Percentiles rank a stretch among this genome's conserved stretches.
Conservation (phyloP, 2,797 vertebrate species). For the Anolis apletophallus region DNA sequence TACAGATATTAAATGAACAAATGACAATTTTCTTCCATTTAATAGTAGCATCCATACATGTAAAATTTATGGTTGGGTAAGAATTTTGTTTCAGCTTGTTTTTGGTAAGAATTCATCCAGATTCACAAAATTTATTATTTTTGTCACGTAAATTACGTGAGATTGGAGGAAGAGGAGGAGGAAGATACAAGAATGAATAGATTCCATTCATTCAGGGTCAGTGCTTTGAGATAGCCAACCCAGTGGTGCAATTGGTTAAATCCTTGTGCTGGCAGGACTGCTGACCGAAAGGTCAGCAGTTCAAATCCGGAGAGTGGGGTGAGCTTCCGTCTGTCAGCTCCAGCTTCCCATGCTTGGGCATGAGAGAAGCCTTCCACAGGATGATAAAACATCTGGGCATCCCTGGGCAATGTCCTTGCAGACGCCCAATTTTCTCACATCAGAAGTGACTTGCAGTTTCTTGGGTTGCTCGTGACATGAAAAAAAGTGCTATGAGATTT, state of each 20-base stretch:
- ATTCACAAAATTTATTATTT: neutral
- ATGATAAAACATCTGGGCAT: too few relatives aligned
- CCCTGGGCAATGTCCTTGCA: too few relatives aligned
- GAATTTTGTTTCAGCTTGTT: neutral
- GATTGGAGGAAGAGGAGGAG: neutral
- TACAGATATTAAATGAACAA: neutral
- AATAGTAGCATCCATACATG: neutral
- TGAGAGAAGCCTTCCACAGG: too few relatives aligned
- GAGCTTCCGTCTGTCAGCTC: too few relatives aligned
- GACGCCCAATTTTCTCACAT: too few relatives aligned
- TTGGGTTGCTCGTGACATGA: too few relatives aligned
- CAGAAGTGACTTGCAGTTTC: too few relatives aligned
- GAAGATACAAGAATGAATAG: neutral
- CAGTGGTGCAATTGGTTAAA: too few relatives aligned
- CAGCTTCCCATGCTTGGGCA: too few relatives aligned
- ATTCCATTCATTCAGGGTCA: neutral
- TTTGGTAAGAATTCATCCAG: neutral
- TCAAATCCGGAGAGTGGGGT: too few relatives aligned
- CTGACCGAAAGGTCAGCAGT: too few relatives aligned
- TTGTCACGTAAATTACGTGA: neutral
- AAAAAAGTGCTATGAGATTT: neutral
- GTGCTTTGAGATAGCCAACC: neutral
- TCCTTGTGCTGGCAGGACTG: too few relatives aligned
- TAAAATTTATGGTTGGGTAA: neutral
- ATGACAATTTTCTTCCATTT: neutral